Evolutionary conservation across 2,113 vertebrate genomes (phyloP).

Genomic region (Malurus melanocephalus): DNA sequence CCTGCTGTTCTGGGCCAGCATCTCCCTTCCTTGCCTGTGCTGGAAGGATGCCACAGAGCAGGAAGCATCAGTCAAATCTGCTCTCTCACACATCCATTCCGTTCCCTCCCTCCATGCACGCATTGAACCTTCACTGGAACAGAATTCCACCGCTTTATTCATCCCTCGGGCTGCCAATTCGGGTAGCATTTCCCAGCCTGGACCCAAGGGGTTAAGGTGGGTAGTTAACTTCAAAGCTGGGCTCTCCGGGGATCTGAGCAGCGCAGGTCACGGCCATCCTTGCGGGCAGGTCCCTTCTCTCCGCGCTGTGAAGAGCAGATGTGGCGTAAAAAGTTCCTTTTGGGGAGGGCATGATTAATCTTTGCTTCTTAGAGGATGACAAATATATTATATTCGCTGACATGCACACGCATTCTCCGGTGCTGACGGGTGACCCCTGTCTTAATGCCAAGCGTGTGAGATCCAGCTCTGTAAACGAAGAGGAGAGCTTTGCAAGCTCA

Average conservation of each 20-base stretch:
- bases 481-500: conserved; percentile 65
- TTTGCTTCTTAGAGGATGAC: conserved; percentile 57
- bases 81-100: not conserved
- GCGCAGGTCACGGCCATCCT: not conserved
- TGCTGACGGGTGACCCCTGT: conserved; percentile 55
- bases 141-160: not conserved
- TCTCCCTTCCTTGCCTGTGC: not conserved
- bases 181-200: not conserved
- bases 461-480: conserved; percentile 56
- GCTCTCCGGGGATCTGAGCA: not conserved
- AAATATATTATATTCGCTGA: conserved; percentile 59
- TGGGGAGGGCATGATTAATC: conserved; percentile 58
- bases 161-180: not conserved
- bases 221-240: not conserved
- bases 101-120: not conserved
- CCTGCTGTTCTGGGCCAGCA: not conserved
- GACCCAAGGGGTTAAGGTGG: conserved; percentile 11
- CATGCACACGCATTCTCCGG: conserved; percentile 44
- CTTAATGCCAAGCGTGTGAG: conserved; percentile 47
- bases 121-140: not conserved
- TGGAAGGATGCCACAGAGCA: not conserved
- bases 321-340: conserved; percentile 30
- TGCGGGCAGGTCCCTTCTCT: not conserved
- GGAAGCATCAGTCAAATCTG: not conserved
- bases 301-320: not conserved